Evolutionary conservation across 37 sponge, comb jelly and placozoan genomes (phyloP).

Genomic region (Amphimedon queenslandica): DNA sequence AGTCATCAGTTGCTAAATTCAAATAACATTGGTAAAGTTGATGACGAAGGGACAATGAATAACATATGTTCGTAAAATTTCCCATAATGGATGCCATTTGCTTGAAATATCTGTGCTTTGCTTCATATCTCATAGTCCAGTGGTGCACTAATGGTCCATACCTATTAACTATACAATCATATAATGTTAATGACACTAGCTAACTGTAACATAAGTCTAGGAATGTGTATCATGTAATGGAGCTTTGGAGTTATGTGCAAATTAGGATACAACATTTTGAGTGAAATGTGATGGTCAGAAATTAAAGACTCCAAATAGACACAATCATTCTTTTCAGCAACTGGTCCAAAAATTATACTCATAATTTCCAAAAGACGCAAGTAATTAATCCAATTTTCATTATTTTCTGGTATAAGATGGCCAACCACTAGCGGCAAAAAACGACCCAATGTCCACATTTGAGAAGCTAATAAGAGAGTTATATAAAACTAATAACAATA

Average conservation of each 20-base stretch:
- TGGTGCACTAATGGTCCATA: neutral
- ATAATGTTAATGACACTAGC: neutral
- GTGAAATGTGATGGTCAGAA: neutral
- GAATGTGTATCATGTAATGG: conserved; percentile 7
- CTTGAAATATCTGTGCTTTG: neutral
- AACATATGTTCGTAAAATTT: neutral
- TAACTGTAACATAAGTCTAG: neutral
- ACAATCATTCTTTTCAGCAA: neutral
- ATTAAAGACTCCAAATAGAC: neutral
- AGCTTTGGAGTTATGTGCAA: conserved; percentile 3
- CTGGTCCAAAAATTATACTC: neutral
- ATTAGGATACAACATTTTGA: neutral
- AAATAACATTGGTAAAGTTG: neutral
- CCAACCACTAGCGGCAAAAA: neutral
- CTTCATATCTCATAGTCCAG: neutral
- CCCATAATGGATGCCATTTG: neutral
- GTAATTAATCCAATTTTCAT: neutral
- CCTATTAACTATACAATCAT: neutral
- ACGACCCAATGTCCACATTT: neutral
- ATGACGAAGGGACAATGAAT: neutral
- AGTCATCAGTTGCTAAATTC: neutral
- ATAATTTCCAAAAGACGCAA: neutral
- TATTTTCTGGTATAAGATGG: neutral
- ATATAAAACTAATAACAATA: neutral
- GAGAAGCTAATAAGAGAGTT: neutral